Base-by-base conservation (phyloP, 2,888 invertebrate genomes). In the Melitaea athalia region DNA sequence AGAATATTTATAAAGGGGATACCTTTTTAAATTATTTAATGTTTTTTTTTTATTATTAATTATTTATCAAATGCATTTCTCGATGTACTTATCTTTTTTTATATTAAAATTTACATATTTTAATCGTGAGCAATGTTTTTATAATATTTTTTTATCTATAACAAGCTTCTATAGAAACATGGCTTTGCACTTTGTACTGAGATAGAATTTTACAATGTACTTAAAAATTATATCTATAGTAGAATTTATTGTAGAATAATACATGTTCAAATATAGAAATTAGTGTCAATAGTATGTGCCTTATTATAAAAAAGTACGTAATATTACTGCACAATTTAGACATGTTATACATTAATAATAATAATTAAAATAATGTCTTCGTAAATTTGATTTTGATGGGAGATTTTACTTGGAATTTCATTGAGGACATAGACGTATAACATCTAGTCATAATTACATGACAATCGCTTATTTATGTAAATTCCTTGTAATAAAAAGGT, bases 251-350 rank as follows among this genome's bases (percentile, higher is more conserved):
- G 62, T 55, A 61, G 47, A 47, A 5, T 67, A 67, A 55, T 33
- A 45, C 60, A 47, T 57, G 55, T 62, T 38, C 50, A 42, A 63
- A 57, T 57, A 42, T n/a, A 57, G 15, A 38, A 14, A 33, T 55
- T 59, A 64, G 68, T 68, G 68, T 68, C 68, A 68, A 67, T 67
- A 67, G 59, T 33, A 68, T 74, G 87, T 88, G 86, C 87, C 88
- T 87, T 68, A 68, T 59, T 33, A 10, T 63, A 15, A 42, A 55
- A 55, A 33, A 15, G 15, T 57, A 57, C 57, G 57, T 57, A 57
- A 70, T 71, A 55, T 68, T 65, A 43, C 75, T 78, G 78, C 72
- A 73, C 61, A 61, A 70, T 63, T 70, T 74, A 64, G 70, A 72
- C 71, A 45, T 66, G 24, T 24, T 64, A 59, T 59, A 59, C 59